phyloP scores from a whole-genome alignment of 2,113 vertebrate genomes.

The Pterocles gutturalis region DNA sequence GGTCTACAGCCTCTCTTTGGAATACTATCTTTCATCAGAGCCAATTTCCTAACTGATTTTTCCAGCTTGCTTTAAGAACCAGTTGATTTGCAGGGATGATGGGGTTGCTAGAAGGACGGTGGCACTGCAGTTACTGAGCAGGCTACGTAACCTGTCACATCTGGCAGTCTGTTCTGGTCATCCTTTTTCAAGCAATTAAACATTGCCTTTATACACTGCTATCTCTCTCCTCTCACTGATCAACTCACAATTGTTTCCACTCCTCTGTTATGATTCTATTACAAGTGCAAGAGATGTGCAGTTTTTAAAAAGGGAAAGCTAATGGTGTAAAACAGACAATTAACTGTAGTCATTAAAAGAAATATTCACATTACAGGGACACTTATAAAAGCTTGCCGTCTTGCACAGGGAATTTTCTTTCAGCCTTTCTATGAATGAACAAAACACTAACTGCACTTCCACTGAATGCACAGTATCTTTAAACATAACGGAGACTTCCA shows the following conservation, averaged over 20 bases:
- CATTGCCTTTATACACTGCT: neutral
- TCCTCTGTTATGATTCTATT: neutral
- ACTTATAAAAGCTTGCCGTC: neutral
- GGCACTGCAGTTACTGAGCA: neutral
- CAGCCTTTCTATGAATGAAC: neutral
- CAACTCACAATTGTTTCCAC: neutral
- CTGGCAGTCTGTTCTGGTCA: neutral
- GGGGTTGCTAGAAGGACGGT: neutral
- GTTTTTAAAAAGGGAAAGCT: neutral
- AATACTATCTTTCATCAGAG: neutral
- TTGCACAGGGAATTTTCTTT: neutral
- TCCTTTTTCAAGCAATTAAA: neutral
- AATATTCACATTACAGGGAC: neutral
- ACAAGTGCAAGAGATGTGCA: neutral
- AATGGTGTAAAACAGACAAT: neutral
- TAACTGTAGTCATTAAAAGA: neutral
- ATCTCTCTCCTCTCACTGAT: neutral
- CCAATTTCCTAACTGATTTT: neutral
- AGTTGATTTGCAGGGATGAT: neutral
- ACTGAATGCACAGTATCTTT: neutral
- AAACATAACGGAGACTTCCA: neutral
- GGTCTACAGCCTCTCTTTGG: neutral
- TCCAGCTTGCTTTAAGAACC: neutral
- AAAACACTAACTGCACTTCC: neutral
- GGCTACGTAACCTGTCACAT: neutral